phyloP scores from a whole-genome alignment of 2,797 vertebrate species.

The Ciconia nigra region DNA sequence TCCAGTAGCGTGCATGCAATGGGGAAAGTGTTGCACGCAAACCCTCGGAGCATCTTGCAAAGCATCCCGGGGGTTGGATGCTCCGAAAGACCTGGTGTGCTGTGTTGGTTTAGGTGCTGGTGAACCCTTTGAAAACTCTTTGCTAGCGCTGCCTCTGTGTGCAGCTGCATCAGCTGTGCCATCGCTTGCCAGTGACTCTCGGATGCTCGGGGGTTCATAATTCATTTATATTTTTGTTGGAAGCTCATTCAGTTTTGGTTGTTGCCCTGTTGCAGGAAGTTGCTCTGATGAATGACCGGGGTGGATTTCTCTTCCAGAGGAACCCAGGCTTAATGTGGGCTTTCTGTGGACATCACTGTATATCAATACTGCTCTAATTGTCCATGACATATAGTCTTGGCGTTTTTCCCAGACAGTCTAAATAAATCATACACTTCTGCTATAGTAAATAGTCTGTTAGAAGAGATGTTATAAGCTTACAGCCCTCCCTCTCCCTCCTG shows the following conservation, averaged over 20 bases:
- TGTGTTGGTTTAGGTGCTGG: background rate
- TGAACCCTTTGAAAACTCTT: background rate
- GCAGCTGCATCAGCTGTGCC: slow-evolving; percentile 20
- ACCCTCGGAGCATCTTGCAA: background rate
- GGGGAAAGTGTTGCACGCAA: accelerated
- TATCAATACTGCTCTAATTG: slow-evolving; percentile 65
- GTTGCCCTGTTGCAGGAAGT: slow-evolving; percentile 38
- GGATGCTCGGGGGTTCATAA: background rate
- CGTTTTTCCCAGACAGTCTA: slow-evolving; percentile 63
- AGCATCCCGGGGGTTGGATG: background rate
- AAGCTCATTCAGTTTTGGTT: slow-evolving; percentile 19
- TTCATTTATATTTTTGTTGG: slow-evolving; percentile 53
- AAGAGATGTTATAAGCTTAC: slow-evolving; percentile 32
- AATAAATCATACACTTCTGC: slow-evolving; percentile 65
- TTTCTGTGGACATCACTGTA: slow-evolving; percentile 46
- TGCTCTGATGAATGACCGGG: slow-evolving; percentile 56
- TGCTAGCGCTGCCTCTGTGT: background rate
- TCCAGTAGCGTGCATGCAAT: accelerated
- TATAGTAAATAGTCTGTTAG: slow-evolving; percentile 49
- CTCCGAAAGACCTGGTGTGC: background rate
- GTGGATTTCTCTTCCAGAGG: slow-evolving; percentile 59
- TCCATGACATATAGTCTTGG: slow-evolving; percentile 73
- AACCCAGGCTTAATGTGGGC: slow-evolving; percentile 47
- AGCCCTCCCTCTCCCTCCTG: background rate
- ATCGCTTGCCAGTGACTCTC: background rate